Conservation (phyloP, 2,797 vertebrate genomes). For the Labroides dimidiatus region DNA sequence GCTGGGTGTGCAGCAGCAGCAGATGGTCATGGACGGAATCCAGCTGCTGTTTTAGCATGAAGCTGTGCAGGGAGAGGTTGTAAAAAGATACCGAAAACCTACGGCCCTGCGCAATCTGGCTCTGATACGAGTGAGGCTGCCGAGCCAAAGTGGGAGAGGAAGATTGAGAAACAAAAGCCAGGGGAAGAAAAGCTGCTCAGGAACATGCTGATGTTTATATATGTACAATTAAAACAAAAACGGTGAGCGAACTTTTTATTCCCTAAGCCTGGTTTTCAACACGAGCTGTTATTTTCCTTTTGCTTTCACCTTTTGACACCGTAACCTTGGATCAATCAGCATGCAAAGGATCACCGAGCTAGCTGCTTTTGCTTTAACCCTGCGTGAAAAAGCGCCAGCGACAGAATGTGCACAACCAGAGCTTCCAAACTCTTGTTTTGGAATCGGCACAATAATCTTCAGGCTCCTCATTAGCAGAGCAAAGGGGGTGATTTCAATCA, state of each 20-base stretch:
- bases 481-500: conserved; percentile 3
- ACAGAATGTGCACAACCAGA: not conserved
- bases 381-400: conserved; percentile 1
- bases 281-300: conserved; percentile 1
- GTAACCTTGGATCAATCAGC: conserved; percentile 20
- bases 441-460: conserved; percentile 13
- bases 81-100: conserved; percentile 70
- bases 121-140: conserved; percentile 28
- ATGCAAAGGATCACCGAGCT: conserved; percentile 8
- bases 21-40: conserved; percentile 72
- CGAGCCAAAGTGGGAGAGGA: conserved; percentile 32
- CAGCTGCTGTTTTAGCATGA: conserved; percentile 71
- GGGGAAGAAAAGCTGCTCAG: conserved; percentile 22
- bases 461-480: conserved; percentile 28
- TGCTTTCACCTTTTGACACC: conserved; percentile 11
- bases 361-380: conserved; percentile 14
- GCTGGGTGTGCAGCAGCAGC: conserved; percentile 42
- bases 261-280: conserved; percentile 30
- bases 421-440: conserved; percentile 33
- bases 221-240: conserved; percentile 3
- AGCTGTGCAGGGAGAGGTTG: conserved; percentile 52
- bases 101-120: conserved; percentile 47
- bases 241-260: conserved; percentile 52
- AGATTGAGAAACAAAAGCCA: conserved; percentile 25
- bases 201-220: conserved; percentile 1